Evolutionary conservation across 2,797 vertebrate genomes (phyloP).

Genomic region (Gallinago nigripennis): DNA sequence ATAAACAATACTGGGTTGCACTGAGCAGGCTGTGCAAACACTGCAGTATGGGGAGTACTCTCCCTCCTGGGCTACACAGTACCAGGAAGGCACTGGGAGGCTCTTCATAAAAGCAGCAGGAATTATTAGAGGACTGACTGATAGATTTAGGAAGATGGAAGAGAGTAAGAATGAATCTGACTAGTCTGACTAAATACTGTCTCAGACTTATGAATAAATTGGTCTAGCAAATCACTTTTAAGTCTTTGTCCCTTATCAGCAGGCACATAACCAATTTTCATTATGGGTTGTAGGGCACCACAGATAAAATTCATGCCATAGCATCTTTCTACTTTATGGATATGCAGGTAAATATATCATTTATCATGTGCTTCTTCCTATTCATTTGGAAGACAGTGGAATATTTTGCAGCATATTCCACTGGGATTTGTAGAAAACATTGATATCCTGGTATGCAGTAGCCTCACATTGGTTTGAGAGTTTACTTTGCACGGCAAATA

Average conservation of each 20-base stretch:
- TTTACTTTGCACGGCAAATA: constrained; percentile 32
- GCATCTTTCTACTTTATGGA: neutral
- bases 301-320: neutral
- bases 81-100: neutral
- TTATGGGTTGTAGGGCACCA: neutral
- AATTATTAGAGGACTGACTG: neutral
- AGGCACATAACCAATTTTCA: neutral
- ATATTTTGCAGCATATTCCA: constrained; percentile 9
- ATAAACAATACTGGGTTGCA: neutral
- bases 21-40: neutral
- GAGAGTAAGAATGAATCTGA: neutral
- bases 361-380: neutral
- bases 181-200: neutral
- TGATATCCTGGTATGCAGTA: neutral
- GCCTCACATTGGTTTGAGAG: neutral
- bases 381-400: constrained; percentile 11
- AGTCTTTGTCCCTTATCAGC: neutral
- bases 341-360: constrained; percentile 25
- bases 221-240: neutral
- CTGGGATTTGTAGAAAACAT: constrained; percentile 7
- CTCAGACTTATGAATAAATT: neutral
- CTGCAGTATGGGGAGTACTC: neutral
- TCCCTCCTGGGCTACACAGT: neutral
- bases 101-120: neutral
- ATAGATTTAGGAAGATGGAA: neutral